A percentile compares a stretch with the other conserved stretches of the same genome.
Evolutionary conservation across 2,888 invertebrate species (phyloP).

Genomic region (Reticulitermes lucifugus): DNA sequence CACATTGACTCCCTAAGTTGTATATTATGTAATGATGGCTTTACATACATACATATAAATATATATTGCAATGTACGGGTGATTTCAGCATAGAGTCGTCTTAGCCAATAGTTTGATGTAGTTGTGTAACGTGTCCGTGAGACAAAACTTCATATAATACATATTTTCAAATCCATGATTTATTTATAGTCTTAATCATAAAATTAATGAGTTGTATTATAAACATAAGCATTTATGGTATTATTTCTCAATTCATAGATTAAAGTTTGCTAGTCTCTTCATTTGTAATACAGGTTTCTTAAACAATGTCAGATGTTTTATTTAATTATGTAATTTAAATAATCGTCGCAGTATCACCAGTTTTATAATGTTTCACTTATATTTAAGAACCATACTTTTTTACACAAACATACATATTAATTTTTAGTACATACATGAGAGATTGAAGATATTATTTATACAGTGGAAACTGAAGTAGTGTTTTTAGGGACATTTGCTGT

Average conservation of each 20-base stretch:
- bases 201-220: too few relatives aligned
- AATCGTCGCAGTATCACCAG: not conserved
- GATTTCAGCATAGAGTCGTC: conserved; percentile 12
- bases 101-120: not conserved
- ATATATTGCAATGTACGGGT: conserved; percentile 32
- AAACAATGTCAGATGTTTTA: conserved; percentile 1
- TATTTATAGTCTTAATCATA: not conserved
- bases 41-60: conserved; percentile 17
- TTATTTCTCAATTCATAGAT: not conserved
- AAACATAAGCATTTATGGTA: too few relatives aligned
- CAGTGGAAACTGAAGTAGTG: not conserved
- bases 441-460: conserved; percentile 1
- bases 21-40: conserved; percentile 19
- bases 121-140: not conserved
- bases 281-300: conserved; percentile 7
- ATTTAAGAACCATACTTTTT: not conserved
- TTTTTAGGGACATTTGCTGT: not conserved
- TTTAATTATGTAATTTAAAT: conserved; percentile 9
- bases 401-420: not conserved
- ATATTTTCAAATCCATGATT: not conserved
- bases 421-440: not conserved
- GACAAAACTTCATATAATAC: not conserved
- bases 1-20: conserved; percentile 1
- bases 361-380: not conserved
- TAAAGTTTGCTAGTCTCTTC: conserved; percentile 26